Evolutionary conservation across 1,140 invertebrate species (phyloP).

Genomic region (Drosophila jambulina): DNA sequence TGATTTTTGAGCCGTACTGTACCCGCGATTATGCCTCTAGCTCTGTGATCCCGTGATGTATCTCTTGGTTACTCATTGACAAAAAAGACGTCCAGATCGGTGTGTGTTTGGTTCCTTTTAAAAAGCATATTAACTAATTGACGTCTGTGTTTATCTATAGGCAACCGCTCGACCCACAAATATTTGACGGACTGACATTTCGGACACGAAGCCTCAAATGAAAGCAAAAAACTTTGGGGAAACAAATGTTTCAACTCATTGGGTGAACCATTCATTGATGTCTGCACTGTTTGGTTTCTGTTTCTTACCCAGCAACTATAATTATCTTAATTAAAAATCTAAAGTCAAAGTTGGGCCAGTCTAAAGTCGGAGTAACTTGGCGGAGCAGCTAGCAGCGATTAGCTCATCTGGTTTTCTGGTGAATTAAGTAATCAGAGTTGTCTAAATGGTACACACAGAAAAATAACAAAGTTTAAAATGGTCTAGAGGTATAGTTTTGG

Average conservation of each 20-base stretch:
- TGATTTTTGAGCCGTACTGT: constrained; percentile 56
- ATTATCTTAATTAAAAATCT: constrained; percentile 82
- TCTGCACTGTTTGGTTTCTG: constrained; percentile 10
- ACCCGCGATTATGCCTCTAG: constrained; percentile 35
- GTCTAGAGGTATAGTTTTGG: not conserved
- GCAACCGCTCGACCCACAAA: constrained; percentile 49
- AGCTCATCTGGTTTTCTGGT: constrained; percentile 74
- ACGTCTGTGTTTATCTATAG: constrained; percentile 72
- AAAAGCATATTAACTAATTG: constrained; percentile 77
- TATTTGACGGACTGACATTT: constrained; percentile 69
- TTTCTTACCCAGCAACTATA: constrained; percentile 48
- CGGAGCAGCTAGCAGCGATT: constrained; percentile 47
- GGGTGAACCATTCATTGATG: constrained; percentile 30
- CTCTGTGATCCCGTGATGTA: constrained; percentile 17
- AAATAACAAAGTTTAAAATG: not conserved
- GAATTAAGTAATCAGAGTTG: constrained; percentile 68
- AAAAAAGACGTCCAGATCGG: constrained; percentile 4
- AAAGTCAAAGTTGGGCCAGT: constrained; percentile 71
- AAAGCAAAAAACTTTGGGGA: constrained; percentile 8
- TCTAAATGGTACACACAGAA: constrained; percentile 18
- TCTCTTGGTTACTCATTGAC: constrained; percentile 47
- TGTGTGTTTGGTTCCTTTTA: constrained; percentile 20
- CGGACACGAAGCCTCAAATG: constrained; percentile 40
- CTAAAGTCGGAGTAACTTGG: constrained; percentile 32
- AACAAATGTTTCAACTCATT: constrained; percentile 68